Evolutionary conservation across 2,888 invertebrate genomes (phyloP).

Genomic region (Tiliacea citrago): DNA sequence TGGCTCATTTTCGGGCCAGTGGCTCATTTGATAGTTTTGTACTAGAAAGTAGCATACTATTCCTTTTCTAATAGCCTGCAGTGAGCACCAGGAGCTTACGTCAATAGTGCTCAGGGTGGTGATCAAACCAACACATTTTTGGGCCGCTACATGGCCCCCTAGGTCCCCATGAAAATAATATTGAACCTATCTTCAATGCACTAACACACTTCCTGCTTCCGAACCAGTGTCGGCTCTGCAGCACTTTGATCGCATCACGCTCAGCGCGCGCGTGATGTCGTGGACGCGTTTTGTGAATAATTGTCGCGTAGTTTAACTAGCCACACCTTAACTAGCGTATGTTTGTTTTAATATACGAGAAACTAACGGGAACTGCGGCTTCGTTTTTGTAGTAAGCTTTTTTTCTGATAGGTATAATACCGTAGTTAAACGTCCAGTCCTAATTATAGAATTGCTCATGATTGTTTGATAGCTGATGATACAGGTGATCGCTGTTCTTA

Average conservation of each 20-base stretch:
- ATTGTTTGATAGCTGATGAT: not conserved
- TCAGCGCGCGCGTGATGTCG: constrained; percentile 60
- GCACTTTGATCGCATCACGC: constrained; percentile 25
- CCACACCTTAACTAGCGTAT: constrained; percentile 59
- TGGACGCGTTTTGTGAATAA: constrained; percentile 68
- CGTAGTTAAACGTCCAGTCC: not conserved
- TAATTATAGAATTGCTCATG: not conserved
- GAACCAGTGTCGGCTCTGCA: constrained; percentile 50
- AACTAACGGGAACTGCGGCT: constrained; percentile 33
- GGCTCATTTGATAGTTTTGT: no score
- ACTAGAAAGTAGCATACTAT: no score
- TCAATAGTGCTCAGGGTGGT: no score
- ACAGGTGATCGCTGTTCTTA: not conserved
- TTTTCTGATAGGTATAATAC: not conserved
- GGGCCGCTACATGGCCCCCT: no score
- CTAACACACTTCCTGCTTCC: not conserved
- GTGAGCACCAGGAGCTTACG: no score
- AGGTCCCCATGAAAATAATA: no score
- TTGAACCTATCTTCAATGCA: not conserved
- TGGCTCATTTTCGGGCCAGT: no score
- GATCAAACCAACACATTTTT: no score
- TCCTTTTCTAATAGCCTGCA: no score
- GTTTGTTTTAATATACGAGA: constrained; percentile 55
- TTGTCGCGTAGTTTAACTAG: constrained; percentile 65
- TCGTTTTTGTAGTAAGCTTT: not conserved